These are phyloP conservation scores for Cheilosia urbana DNA, from an alignment of 2,888 invertebrate species.

Conservation along the genomic window DNA sequence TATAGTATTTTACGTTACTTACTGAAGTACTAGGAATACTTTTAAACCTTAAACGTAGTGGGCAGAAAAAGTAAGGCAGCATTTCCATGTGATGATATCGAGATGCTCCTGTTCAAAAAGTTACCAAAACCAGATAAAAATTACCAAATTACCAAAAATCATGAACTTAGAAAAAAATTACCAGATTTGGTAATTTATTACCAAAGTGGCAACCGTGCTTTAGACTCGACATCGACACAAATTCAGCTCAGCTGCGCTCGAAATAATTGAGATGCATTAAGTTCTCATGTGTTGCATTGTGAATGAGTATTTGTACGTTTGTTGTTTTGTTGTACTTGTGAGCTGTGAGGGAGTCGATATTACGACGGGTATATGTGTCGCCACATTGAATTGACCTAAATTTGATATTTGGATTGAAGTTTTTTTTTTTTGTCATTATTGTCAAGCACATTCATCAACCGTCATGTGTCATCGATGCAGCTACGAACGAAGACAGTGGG, in stretches of 20 bases:
- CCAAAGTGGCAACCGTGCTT: too few species aligned
- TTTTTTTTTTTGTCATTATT: neutral
- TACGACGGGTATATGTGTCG: slow-evolving; percentile 44
- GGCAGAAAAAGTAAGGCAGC: too few species aligned
- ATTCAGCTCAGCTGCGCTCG: neutral
- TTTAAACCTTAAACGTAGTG: too few species aligned
- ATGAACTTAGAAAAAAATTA: too few species aligned
- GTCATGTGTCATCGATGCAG: slow-evolving; percentile 66
- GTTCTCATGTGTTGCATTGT: slow-evolving; percentile 15
- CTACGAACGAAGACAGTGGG: slow-evolving; percentile 19
- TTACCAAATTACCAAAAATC: too few species aligned
- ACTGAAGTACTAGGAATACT: too few species aligned
- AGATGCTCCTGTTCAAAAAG: too few species aligned
- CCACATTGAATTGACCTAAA: slow-evolving; percentile 67
- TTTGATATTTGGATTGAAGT: slow-evolving; percentile 57
- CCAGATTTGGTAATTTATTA: too few species aligned
- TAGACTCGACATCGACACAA: slow-evolving; percentile 24
- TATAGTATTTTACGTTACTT: too few species aligned
- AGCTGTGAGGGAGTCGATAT: neutral
- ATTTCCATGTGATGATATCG: too few species aligned
- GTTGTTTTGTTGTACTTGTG: neutral
- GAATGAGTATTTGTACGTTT: slow-evolving; percentile 28
- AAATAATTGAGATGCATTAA: slow-evolving; percentile 31
- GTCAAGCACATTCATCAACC: slow-evolving; percentile 53
- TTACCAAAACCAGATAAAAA: too few species aligned